A percentile compares a stretch with the other conserved stretches of the same genome.
Conservation (phyloP, 2,113 vertebrate species). For the Cariama cristata region DNA sequence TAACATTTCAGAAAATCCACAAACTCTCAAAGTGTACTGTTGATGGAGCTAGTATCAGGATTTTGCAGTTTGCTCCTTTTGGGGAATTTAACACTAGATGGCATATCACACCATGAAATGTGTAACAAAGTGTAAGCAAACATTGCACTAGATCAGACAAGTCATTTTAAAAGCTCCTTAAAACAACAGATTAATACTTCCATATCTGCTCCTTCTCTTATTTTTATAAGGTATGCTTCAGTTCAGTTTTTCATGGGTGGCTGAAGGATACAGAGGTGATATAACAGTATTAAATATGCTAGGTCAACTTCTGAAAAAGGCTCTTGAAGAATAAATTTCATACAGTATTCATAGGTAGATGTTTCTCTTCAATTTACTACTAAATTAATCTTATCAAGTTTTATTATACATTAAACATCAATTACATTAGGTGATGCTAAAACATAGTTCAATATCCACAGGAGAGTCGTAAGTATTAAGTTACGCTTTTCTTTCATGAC, state of each 20-base stretch:
- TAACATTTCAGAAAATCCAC: not conserved
- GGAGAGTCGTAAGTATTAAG: not conserved
- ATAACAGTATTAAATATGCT: not conserved
- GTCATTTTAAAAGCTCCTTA: not conserved
- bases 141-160: not conserved
- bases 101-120: constrained; percentile 6
- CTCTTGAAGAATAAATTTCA: not conserved
- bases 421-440: not conserved
- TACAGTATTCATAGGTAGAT: not conserved
- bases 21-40: accelerated
- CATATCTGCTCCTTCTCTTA: not conserved
- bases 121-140: not conserved
- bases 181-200: not conserved
- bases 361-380: not conserved
- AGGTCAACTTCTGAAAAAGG: not conserved
- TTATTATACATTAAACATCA: not conserved
- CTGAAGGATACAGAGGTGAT: not conserved
- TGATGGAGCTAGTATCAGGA: not conserved
- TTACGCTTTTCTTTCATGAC: not conserved
- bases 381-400: not conserved
- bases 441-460: not conserved
- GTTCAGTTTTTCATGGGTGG: not conserved
- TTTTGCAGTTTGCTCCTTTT: not conserved
- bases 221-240: not conserved
- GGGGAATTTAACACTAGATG: constrained; percentile 41